Base-by-base conservation (phyloP, 2,113 vertebrate species). In the Camelus dromedarius region DNA sequence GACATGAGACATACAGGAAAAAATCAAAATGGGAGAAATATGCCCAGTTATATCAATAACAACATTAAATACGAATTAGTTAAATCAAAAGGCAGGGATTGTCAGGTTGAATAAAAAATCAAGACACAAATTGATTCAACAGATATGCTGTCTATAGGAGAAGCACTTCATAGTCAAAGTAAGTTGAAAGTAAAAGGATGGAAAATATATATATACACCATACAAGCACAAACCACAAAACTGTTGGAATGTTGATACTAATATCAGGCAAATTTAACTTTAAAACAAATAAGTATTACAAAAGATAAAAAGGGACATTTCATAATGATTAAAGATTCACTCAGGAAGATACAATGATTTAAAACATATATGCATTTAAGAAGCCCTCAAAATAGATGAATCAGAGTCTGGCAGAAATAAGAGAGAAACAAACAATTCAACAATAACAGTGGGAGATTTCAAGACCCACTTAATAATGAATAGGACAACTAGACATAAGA, bases 61-160 rank as follows among this genome's bases (percentile, higher is more conserved):
- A 72, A 56, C 16, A 81, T 70, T n/a, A 87, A 73, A 62, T 88
- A 75, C 64, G 32, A 76, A 69, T 76, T 60, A 77, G 79, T 11
- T 73, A 20, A 89, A 46, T 81, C 26, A 73, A 92, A 92, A 83
- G 84, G 38, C n/a, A 93, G 42, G 82, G 19, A 69, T 76, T 84
- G 42, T 67, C n/a, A 62, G 16, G 46, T 52, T 70, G 8, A 10
- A 32, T 30, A 7, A 62, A 38, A 89, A 69, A 89, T 69, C 32
- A 77, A 77, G n/a, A 20, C 73, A 35, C 28, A 88, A 38, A 30
- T 54, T 79, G 48, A 54, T 90, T 38, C 73, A 83, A 38, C 38
- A 75, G 56, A 42, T 46, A 85, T 79, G 46, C 42, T 79, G 19
- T 62, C 52, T 91, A n/a, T 46, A 42, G 52, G 26, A 56, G 5